These are phyloP conservation scores for Oscheius sp. DNA, from an alignment of 2,888 invertebrate species.

Conservation along the genomic window DNA sequence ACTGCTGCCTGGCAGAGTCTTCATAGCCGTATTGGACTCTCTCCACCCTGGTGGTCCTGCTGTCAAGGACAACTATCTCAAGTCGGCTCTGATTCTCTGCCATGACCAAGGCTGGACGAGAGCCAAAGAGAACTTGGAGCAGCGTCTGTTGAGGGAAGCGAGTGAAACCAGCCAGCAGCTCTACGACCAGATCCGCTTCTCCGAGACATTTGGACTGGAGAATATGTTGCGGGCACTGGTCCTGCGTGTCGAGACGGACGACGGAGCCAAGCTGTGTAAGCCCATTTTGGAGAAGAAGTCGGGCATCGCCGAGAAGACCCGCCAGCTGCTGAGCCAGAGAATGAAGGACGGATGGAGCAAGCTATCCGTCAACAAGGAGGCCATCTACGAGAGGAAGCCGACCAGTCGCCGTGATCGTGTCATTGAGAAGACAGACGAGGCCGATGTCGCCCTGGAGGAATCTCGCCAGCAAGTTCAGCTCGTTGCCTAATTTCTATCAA, in stretches of 20 bases:
- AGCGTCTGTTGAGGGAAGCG: slow-evolving; percentile 19
- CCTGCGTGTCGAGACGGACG: background rate
- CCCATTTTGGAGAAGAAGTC: background rate
- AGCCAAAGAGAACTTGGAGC: slow-evolving; percentile 52
- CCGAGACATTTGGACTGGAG: background rate
- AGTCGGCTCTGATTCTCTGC: slow-evolving; percentile 58
- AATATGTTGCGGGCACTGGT: background rate
- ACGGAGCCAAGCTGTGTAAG: no score
- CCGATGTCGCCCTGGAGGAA: no score
- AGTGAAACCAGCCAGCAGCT: background rate
- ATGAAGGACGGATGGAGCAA: no score
- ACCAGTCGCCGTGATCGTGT: background rate
- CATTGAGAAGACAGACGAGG: background rate
- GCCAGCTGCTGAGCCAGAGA: background rate
- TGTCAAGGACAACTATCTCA: slow-evolving; percentile 50
- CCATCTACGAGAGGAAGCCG: background rate
- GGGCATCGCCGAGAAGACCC: background rate
- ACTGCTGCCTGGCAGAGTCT: slow-evolving; percentile 12
- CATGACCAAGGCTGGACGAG: slow-evolving; percentile 56
- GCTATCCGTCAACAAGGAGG: background rate
- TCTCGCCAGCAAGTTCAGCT: no score
- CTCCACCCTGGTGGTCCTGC: slow-evolving; percentile 50
- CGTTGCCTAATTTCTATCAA: no score
- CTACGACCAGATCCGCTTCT: slow-evolving; percentile 7
- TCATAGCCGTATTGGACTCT: slow-evolving; percentile 53